A percentile compares a stretch with the other conserved stretches of the same genome.
Conservation (phyloP, 1,140 invertebrate genomes). For the Macrosteles quadrilineatus region DNA sequence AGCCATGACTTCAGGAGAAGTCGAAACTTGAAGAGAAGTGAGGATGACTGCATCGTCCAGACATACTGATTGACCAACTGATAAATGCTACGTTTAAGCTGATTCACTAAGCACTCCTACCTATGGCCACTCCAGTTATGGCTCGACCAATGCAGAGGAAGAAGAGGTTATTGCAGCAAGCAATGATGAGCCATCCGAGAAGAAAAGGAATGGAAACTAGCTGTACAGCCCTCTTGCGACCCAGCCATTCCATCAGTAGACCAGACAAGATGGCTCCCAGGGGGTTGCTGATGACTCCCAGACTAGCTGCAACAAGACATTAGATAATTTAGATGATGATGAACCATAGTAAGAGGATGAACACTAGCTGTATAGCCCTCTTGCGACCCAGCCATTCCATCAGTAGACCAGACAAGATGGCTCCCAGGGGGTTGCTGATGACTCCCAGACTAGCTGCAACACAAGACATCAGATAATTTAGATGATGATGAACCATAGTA, state of each 20-base stretch:
- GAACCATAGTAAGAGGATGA: slow-evolving; percentile 74
- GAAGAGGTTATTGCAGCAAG: slow-evolving; percentile 37
- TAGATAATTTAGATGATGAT: too few species aligned
- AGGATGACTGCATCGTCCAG: too few species aligned
- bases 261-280: slow-evolving; percentile 68
- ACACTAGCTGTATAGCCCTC: slow-evolving; percentile 67
- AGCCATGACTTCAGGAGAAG: too few species aligned
- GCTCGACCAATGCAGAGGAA: slow-evolving; percentile 43
- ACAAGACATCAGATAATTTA: background rate
- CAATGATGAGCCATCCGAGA: slow-evolving; percentile 66
- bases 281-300: slow-evolving; percentile 73
- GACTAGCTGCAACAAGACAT: too few species aligned
- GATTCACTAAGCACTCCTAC: slow-evolving; percentile 33
- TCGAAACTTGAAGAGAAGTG: too few species aligned
- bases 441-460: slow-evolving; percentile 68
- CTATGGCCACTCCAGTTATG: slow-evolving; percentile 44
- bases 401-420: slow-evolving; percentile 65
- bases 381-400: slow-evolving; percentile 70
- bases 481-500: slow-evolving; percentile 69
- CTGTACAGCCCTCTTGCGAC: slow-evolving; percentile 69
- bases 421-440: slow-evolving; percentile 70
- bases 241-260: slow-evolving; percentile 65
- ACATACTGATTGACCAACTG: too few species aligned
- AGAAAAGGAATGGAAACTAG: slow-evolving; percentile 71
- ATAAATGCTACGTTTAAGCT: background rate